Base-by-base conservation (phyloP, 2,797 vertebrate genomes). In the Muraenolepis orangiensis region DNA sequence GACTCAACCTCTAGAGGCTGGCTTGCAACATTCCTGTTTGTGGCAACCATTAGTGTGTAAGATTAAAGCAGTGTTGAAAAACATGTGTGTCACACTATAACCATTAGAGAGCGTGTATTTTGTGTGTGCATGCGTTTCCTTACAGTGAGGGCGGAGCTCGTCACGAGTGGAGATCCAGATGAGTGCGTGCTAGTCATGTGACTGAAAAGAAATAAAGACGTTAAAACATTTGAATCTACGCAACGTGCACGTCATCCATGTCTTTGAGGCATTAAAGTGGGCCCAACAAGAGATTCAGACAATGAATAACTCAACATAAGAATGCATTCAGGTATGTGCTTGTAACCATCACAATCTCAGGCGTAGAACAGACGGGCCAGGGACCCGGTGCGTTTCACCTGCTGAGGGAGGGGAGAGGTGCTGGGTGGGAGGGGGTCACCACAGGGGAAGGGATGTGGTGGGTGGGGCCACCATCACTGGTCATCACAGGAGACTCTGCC, bases 391-490 rank as follows among this genome's bases (percentile, higher is more conserved):
- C 14, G 0, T 0, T 76, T 69, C 92, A 99, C 98, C 96, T 98
- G 96, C 85, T 96, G 86, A 96, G 94, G 12, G 96, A 94, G 20
- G 95, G 92, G 71, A 96, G 92, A 6, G 95, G 87, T 3, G 90
- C 70, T 46, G 89, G 88, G 18, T 97, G 95, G 76, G 94, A 94
- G 0, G 96, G 90, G 4, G 90, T 89, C 26, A 95, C 90, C 74
- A 87, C 84, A 72, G 96, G 94, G 79, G 91, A 95, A 80, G 6
- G 92, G 87, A 88, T 30, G 90, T 87, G 87, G 92, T 86, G 92
- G 71, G 90, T 87, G 6, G 93, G 88, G 78, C 92, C 87, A 2
- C 87, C 93, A 72, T 96, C 92, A 76, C 94, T 91, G 1, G 94
- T 87, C 73, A 96, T 90, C 23, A 93, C 82, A 0, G 94, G 91